Evolutionary conservation across 2,888 invertebrate genomes (phyloP), one percentile per base, ranked within the genome.

Genomic region (Cancer borealis): DNA sequence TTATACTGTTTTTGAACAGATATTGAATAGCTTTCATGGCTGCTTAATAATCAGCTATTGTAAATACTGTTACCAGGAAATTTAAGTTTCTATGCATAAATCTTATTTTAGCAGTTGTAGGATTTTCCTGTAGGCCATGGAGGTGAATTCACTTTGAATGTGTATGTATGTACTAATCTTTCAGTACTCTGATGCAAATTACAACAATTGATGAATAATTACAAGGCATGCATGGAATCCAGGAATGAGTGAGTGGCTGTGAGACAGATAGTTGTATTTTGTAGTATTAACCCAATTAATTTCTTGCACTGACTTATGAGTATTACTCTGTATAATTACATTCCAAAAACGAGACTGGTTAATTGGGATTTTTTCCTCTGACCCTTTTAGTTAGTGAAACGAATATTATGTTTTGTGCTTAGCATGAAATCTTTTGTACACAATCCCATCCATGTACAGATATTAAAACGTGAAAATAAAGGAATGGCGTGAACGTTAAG

Each of bases 381-480:
- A 73, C 89, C 94, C 88, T 89, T 94, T 92, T 94, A 92, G 94
- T 92, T 94, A 94, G 92, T 92, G 88, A 90, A 94, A 84, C 90
- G 88, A 66, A 54, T 88, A 91, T 94, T 92, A 60, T 89, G 91
- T 92, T 92, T 94, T 94, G 89, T 92, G 91, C 92, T 84, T 91
- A 91, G 92, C 92, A 92, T 94, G 91, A 92, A 93, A 79, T 87
- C 87, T 94, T 94, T 94, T 94, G 94, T 94, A 94, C 94, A 94
- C 94, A 91, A 45, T 92, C 94, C 94, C 94, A 94, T 94, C 94
- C 94, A 94, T 94, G 94, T 94, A 94, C 94, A 94, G 94, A 90
- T 94, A 94, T 91, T 92, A 90, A 94, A 88, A 92, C 73, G 54
- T 90, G 91, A 93, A 92, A 95, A 95, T 95, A 95, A 95, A 95